These are phyloP conservation scores for Tachina lurida DNA, from an alignment of 2,888 invertebrate genomes.

Conservation along the genomic window DNA sequence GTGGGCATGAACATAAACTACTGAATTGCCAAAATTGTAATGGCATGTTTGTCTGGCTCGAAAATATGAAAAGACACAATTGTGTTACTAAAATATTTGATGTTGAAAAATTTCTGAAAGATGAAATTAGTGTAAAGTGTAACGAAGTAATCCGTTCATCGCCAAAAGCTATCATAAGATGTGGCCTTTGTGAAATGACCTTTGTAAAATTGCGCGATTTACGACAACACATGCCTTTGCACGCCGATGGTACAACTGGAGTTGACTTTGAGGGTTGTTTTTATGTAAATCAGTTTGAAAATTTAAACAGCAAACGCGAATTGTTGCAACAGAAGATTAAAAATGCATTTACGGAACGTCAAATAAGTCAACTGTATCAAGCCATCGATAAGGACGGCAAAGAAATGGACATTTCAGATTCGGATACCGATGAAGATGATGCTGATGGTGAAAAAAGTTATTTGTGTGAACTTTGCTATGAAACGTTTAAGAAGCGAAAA, in stretches of 20 bases:
- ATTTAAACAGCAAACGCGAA: no score
- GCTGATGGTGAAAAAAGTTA: no score
- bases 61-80: no score
- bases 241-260: conserved; percentile 73
- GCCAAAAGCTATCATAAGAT: conserved; percentile 34
- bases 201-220: no score
- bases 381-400: conserved; percentile 78
- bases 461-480: conserved; percentile 77
- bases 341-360: no score
- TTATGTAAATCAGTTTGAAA: no score
- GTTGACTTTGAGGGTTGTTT: conserved; percentile 15
- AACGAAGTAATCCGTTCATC: conserved; percentile 76
- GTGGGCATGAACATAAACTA: no score
- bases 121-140: conserved; percentile 73
- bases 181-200: no score
- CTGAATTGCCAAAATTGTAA: no score
- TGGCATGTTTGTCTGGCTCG: no score
- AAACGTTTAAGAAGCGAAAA: conserved; percentile 72
- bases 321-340: no score
- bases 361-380: conserved; percentile 76
- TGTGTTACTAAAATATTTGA: conserved; percentile 75
- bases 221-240: conserved; percentile 39
- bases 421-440: conserved; percentile 76
- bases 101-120: conserved; percentile 82
- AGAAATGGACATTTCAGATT: conserved; percentile 80